A percentile compares a stretch with the other conserved stretches of the same genome.
These are phyloP conservation scores for Diplolepis rosae DNA, from an alignment of 2,888 invertebrate species.

Conservation along the genomic window DNA sequence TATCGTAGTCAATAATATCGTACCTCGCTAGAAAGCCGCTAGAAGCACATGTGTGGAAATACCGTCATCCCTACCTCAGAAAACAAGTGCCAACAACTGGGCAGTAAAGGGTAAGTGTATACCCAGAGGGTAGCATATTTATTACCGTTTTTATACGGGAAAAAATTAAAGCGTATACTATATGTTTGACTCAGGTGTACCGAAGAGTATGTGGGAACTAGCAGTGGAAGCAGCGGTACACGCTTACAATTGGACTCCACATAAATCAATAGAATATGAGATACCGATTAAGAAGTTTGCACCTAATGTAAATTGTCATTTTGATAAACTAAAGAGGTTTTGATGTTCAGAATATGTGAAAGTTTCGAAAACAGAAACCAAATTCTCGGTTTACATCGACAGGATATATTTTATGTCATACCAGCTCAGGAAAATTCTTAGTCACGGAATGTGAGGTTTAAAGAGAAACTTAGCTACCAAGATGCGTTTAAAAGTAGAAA, in stretches of 20 bases:
- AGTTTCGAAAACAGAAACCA: conserved; percentile 30
- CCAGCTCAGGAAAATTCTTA: conserved; percentile 30
- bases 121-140: conserved; percentile 36
- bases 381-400: conserved; percentile 38
- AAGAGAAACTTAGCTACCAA: conserved; percentile 41
- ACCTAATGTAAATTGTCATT: not conserved
- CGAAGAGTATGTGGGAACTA: too few species aligned
- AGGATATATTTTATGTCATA: conserved; percentile 45
- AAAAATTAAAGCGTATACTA: conserved; percentile 37
- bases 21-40: too few species aligned
- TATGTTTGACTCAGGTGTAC: conserved; percentile 40
- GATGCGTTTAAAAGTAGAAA: conserved; percentile 9
- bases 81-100: too few species aligned
- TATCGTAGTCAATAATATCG: too few species aligned
- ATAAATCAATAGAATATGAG: not conserved
- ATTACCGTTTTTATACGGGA: conserved; percentile 42
- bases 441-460: conserved; percentile 41
- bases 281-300: not conserved
- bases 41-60: too few species aligned
- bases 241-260: conserved; percentile 42
- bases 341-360: conserved; percentile 38
- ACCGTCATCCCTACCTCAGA: too few species aligned
- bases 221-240: conserved; percentile 47
- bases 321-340: conserved; percentile 33
- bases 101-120: too few species aligned